Conservation (phyloP, 2,888 invertebrate genomes). For the Cyrtodaria siliqua region DNA sequence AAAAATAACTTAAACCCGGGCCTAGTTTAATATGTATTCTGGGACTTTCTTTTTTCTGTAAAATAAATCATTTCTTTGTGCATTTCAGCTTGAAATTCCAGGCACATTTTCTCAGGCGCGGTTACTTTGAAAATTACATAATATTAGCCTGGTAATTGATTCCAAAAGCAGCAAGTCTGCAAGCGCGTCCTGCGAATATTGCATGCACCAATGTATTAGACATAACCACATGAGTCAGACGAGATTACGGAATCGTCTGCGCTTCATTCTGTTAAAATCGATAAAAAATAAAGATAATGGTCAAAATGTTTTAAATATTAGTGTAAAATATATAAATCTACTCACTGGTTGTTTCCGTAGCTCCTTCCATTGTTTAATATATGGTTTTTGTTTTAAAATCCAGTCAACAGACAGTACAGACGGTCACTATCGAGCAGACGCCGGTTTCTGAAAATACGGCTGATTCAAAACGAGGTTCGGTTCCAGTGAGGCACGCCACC, state of each 20-base stretch:
- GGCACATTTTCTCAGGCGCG: too few relatives aligned
- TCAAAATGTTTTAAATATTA: neutral
- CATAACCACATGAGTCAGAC: neutral
- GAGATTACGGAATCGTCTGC: neutral
- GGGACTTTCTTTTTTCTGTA: too few relatives aligned
- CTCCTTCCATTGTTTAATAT: constrained; percentile 38
- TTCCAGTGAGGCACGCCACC: constrained; percentile 29
- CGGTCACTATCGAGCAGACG: constrained; percentile 31
- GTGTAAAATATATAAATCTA: constrained; percentile 2
- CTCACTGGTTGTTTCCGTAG: constrained; percentile 44
- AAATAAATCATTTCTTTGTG: too few relatives aligned
- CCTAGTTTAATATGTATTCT: too few relatives aligned
- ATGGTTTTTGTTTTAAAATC: constrained; percentile 12
- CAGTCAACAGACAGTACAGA: constrained; percentile 18
- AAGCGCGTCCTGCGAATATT: neutral
- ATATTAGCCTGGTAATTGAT: constrained; percentile 17
- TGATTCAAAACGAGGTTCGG: constrained; percentile 26
- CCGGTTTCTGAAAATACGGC: constrained; percentile 14
- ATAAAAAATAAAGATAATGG: neutral
- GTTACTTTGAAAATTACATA: constrained; percentile 3
- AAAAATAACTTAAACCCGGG: too few relatives aligned
- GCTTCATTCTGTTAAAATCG: neutral
- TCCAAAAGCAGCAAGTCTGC: constrained; percentile 19
- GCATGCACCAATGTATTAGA: neutral
- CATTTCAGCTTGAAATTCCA: too few relatives aligned